These are phyloP conservation scores for Nerophis lumbriciformis DNA, from an alignment of 2,113 vertebrate species.

Conservation along the genomic window DNA sequence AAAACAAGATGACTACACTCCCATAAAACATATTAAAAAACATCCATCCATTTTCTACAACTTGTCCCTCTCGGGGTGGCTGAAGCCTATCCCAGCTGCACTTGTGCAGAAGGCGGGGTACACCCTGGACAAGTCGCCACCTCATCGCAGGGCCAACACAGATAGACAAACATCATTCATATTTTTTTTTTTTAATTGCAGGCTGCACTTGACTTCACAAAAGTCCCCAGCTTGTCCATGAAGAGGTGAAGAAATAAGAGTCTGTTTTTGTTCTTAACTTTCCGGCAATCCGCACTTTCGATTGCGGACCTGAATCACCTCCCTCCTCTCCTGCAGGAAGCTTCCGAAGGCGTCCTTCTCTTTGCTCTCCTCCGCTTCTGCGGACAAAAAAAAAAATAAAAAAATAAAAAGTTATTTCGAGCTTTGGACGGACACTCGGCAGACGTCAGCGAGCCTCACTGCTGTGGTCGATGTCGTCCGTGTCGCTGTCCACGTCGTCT, in stretches of 20 bases:
- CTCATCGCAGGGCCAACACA: too few relatives aligned
- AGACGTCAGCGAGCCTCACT: constrained; percentile 63
- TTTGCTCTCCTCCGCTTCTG: constrained; percentile 84
- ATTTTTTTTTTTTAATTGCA: constrained; percentile 2
- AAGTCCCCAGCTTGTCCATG: not conserved
- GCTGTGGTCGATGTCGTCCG: constrained; percentile 88
- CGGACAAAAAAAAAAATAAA: not conserved
- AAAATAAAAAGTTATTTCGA: not conserved
- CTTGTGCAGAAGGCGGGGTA: too few relatives aligned
- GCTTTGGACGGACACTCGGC: not conserved
- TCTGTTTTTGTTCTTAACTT: not conserved
- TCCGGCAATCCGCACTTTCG: constrained; percentile 22
- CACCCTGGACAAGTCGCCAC: too few relatives aligned
- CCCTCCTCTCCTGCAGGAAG: constrained; percentile 79
- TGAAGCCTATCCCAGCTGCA: too few relatives aligned
- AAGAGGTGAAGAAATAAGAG: not conserved
- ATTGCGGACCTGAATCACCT: constrained; percentile 75
- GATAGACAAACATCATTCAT: too few relatives aligned
- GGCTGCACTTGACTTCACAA: not conserved
- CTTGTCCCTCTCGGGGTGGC: too few relatives aligned
- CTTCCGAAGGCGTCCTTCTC: constrained; percentile 82
- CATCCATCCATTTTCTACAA: too few relatives aligned
- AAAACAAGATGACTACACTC: too few relatives aligned
- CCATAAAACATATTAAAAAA: too few relatives aligned
- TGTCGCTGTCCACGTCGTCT: constrained; percentile 79